A percentile compares a stretch with the other conserved stretches of the same genome.
phyloP scores from a whole-genome alignment of 2,113 vertebrate genomes.

The Delphinus delphis region DNA sequence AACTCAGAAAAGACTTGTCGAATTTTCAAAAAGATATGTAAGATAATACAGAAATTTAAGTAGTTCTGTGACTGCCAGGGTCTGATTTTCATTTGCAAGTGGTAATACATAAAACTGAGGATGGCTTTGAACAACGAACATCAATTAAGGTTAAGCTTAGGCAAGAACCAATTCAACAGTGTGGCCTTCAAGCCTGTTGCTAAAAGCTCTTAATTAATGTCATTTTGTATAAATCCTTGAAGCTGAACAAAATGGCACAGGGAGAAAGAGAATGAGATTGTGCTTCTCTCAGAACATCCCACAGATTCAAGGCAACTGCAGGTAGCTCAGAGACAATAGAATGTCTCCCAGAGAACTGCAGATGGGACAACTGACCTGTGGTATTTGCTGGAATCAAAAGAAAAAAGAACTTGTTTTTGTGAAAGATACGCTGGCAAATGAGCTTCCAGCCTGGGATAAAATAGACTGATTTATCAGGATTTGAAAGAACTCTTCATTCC shows the following conservation, averaged over 20 bases:
- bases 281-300: not conserved
- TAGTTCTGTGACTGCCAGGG: not conserved
- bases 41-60: not conserved
- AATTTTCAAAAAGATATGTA: not conserved
- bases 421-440: not conserved
- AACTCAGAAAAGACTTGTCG: not conserved
- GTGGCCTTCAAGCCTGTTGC: not conserved
- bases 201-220: not conserved
- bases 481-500: not conserved
- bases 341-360: not conserved
- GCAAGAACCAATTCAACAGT: not conserved
- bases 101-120: not conserved
- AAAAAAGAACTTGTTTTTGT: not conserved
- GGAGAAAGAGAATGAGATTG: not conserved
- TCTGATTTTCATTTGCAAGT: not conserved
- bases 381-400: not conserved
- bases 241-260: not conserved
- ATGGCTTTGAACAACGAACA: not conserved
- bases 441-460: not conserved
- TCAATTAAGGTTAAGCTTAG: not conserved
- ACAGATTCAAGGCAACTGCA: not conserved
- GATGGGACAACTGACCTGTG: not conserved
- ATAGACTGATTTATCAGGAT: not conserved
- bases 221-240: not conserved
- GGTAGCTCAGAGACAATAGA: not conserved